These are phyloP conservation scores for Pemphredon lugubris DNA, from an alignment of 2,888 invertebrate genomes.

Conservation along the genomic window DNA sequence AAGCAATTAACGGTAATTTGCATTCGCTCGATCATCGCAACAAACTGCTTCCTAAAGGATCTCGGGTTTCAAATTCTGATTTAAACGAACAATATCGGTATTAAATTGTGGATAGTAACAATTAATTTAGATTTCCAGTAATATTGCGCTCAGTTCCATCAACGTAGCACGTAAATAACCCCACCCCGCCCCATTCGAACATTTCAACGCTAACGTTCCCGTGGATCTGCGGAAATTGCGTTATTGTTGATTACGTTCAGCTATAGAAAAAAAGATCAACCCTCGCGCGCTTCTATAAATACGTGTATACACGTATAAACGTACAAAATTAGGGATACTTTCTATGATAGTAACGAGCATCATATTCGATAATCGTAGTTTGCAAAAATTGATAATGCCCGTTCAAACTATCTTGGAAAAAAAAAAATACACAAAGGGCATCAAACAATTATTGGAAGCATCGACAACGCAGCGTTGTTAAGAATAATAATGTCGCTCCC, in stretches of 20 bases:
- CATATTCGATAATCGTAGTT: no score
- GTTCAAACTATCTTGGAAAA: no score
- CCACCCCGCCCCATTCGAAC: constrained; percentile 27
- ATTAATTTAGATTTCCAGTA: constrained; percentile 60
- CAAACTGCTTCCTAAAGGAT: background rate
- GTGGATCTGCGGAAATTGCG: constrained; percentile 55
- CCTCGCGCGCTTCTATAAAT: no score
- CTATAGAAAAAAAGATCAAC: constrained; percentile 2
- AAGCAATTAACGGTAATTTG: no score
- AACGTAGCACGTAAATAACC: constrained; percentile 48
- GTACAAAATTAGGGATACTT: no score
- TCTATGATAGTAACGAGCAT: no score
- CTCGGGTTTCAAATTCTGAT: background rate
- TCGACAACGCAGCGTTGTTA: constrained; percentile 18
- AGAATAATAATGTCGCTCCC: constrained; percentile 24
- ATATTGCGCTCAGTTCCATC: constrained; percentile 47
- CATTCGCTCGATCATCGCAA: background rate
- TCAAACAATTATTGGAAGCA: constrained; percentile 14
- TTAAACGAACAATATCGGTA: constrained; percentile 19
- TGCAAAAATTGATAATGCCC: no score
- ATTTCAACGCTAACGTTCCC: constrained; percentile 45
- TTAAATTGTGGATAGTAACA: constrained; percentile 44
- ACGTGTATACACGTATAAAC: no score
- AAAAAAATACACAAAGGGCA: constrained; percentile 12
- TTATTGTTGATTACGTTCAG: constrained; percentile 50